Evolutionary conservation across 1,140 invertebrate species (phyloP).

Genomic region (Asbolus verrucosus): DNA sequence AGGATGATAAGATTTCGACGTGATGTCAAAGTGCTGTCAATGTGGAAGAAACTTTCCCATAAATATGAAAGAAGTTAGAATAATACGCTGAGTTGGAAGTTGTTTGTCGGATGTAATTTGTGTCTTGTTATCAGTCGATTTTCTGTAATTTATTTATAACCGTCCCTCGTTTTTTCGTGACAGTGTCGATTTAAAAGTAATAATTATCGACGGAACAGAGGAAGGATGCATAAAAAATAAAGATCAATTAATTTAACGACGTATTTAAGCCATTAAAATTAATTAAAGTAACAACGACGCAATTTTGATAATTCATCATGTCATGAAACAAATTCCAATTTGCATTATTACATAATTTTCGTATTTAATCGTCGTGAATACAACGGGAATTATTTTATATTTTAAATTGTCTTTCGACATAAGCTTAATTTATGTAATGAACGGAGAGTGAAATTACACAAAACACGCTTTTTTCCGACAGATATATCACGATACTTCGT

Average conservation of each 20-base stretch:
- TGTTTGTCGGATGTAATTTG: constrained; percentile 27
- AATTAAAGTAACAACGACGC: constrained; percentile 43
- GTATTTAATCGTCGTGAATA: constrained; percentile 17
- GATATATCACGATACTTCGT: too few species aligned
- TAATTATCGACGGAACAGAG: constrained; percentile 21
- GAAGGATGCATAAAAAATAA: constrained; percentile 19
- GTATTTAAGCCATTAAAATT: constrained; percentile 42
- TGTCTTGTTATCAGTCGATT: constrained; percentile 30
- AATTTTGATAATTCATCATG: constrained; percentile 43
- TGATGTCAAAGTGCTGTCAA: constrained; percentile 16
- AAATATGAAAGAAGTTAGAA: constrained; percentile 30
- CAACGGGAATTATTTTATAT: background rate
- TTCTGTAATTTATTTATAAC: constrained; percentile 35
- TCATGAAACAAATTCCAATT: constrained; percentile 42
- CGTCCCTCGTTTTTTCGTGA: constrained; percentile 32
- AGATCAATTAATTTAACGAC: constrained; percentile 45
- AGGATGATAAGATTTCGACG: constrained; percentile 18
- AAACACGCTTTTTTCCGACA: too few species aligned
- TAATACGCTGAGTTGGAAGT: constrained; percentile 35
- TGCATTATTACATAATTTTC: constrained; percentile 37
- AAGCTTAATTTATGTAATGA: background rate
- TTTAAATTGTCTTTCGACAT: background rate
- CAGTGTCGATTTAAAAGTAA: constrained; percentile 41
- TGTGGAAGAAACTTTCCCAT: constrained; percentile 30
- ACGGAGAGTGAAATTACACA: background rate